Base-by-base conservation (phyloP, 2,888 invertebrate species). In the Hypomecis punctinalis region DNA sequence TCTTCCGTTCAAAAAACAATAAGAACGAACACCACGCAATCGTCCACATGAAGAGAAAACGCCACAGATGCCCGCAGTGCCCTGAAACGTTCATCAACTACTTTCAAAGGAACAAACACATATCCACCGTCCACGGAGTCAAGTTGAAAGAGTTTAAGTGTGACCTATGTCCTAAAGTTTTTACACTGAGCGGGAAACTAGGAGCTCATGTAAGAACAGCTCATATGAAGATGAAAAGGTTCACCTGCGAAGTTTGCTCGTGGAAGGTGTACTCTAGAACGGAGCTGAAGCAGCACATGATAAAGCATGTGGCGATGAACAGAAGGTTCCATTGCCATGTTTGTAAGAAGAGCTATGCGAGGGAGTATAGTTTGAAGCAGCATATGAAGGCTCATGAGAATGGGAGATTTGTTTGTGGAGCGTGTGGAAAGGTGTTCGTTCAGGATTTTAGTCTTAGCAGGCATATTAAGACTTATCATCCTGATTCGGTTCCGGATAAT, bases 211-310 rank as follows among this genome's bases (percentile, higher is more conserved):
- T 90, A 0, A 77, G 82, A 6, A 83, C 87, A 0, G 87, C 93
- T 0, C 94, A 94, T 76, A 82, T 94, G 13, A 93, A 92, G 63
- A 70, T 87, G 56, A 93, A 91, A 63, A 70, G 93, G 5, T 89
- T 89, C 47, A 77, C 88, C 0, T 94, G 94, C 59, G 84, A 89
- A 9, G 78, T 92, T 0, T 94, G 94, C 51, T 94, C 93, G 8
- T 94, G 93, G 85, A 90, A 91, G 59, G 94, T 94, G 72, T 94
- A 93, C 68, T 93, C 93, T 0, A 93, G 90, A 37, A 91, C 92
- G 0, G 93, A 94, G 59, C 79, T 94, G n/a, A 93, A 92, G 43
- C 90, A 92, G 10, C 94, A 94, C 48, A 94, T 93, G 92, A 72
- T 94, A 0, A 86, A 90, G 7, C 94, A 94, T 46, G 89, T 89